These are phyloP conservation scores for Candidula unifasciata DNA, from an alignment of 2,888 invertebrate species.

Conservation along the genomic window DNA sequence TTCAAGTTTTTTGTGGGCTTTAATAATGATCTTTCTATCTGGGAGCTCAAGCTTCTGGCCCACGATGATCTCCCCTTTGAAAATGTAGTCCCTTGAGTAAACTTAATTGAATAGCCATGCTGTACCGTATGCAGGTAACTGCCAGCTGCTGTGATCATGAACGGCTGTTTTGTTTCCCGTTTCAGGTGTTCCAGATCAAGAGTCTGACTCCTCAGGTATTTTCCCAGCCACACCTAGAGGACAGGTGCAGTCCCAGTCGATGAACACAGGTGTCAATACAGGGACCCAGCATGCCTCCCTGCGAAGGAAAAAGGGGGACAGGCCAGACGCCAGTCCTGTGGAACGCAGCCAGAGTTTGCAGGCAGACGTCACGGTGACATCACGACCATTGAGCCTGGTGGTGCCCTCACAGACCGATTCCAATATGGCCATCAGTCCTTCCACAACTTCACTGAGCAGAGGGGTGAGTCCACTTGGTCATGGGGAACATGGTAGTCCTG, in stretches of 20 bases:
- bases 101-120: too few species aligned
- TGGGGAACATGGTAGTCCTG: background rate
- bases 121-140: too few species aligned
- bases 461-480: constrained; percentile 43
- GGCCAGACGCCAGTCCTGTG: constrained; percentile 77
- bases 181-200: constrained; percentile 64
- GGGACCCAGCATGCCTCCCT: constrained; percentile 80
- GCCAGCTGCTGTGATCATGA: constrained; percentile 2
- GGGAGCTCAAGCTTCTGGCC: too few species aligned
- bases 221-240: constrained; percentile 67
- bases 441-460: constrained; percentile 50
- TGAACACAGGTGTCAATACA: constrained; percentile 58
- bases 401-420: constrained; percentile 76
- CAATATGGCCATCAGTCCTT: constrained; percentile 54
- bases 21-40: too few species aligned
- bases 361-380: constrained; percentile 71
- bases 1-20: too few species aligned
- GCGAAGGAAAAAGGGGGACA: constrained; percentile 78
- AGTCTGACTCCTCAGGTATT: constrained; percentile 74
- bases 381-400: constrained; percentile 77
- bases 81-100: too few species aligned
- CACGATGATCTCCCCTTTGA: too few species aligned
- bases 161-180: background rate
- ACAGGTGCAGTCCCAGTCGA: constrained; percentile 53
- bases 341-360: constrained; percentile 78